Base-by-base conservation (phyloP, 2,888 invertebrate species). In the Andrena bucephala region DNA sequence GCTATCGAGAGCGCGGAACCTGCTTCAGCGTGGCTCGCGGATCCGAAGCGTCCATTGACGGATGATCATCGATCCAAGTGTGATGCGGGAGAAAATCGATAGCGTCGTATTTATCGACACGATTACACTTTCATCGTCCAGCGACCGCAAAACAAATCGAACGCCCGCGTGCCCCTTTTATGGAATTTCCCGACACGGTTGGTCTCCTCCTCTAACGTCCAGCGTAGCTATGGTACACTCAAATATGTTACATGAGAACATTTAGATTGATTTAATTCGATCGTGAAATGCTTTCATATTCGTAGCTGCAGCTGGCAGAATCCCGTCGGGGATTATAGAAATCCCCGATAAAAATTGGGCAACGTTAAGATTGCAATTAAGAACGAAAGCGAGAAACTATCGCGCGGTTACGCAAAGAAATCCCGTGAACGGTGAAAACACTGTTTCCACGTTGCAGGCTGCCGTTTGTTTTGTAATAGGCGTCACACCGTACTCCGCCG, bases 401-500 rank as follows among this genome's bases (percentile, higher is more conserved):
- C 31, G 48, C 27, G 59, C 66, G 50, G 63, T 82, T 75, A 62
- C 70, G 48, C 42, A 77, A 77, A 73, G 69, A 77, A 67, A 71
- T 75, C 65, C 71, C 59, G 52, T 71, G 81, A 81, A 76, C 76
- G 81, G 76, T 81, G 76, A 83, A 63, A 63, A 74, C 16, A 33
- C 54, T 63, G 73, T 73, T 77, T 83, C 29, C 82, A 20, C 33
- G 29, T 63, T 52, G 27, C 13, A 59, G 33, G 24, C 13, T 8
- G 13, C 8, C 67, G 36, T 33, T 13, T 24, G 48, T 74, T 83
- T 83, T 83, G 78, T 74, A 83, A 83, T 29, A n/a, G 27, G 54
- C 57, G 36, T 48, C 24, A 42, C n/a, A 42, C 33, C 50, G 63
- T 76, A 42, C 36, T 54, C 36, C 27, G 27, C 52, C 65, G 60